These are phyloP conservation scores for Elachura formosa DNA, from an alignment of 2,113 vertebrate genomes.

Conservation along the genomic window DNA sequence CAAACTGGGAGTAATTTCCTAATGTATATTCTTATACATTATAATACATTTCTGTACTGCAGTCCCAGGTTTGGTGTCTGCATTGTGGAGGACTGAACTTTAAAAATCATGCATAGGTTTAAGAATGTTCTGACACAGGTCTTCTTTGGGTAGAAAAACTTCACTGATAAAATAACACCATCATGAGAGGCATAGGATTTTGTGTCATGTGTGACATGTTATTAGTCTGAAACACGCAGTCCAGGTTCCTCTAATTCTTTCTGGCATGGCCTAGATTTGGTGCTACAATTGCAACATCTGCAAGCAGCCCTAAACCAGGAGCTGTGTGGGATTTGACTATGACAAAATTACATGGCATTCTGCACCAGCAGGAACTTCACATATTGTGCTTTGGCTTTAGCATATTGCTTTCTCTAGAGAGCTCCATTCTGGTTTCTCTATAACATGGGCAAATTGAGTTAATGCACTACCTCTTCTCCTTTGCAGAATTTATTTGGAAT, in stretches of 20 bases:
- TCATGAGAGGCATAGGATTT: background rate
- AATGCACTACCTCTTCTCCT: background rate
- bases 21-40: background rate
- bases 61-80: background rate
- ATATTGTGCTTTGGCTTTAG: background rate
- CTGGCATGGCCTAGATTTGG: background rate
- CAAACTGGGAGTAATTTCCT: constrained; percentile 1
- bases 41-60: background rate
- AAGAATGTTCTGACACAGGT: background rate
- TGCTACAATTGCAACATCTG: constrained; percentile 2
- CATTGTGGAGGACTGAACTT: background rate
- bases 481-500: background rate
- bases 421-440: background rate
- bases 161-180: background rate
- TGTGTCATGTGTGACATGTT: background rate
- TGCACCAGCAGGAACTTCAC: background rate
- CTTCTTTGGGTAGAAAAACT: background rate
- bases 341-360: background rate
- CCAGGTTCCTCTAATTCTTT: constrained; percentile 25
- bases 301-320: background rate
- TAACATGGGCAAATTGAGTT: background rate
- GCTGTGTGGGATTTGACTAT: background rate
- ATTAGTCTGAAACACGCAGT: background rate
- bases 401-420: background rate
- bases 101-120: background rate